A percentile compares a stretch with the other conserved stretches of the same genome.
Evolutionary conservation across 2,113 vertebrate species (phyloP).

Genomic region (Pygoscelis antarcticus): DNA sequence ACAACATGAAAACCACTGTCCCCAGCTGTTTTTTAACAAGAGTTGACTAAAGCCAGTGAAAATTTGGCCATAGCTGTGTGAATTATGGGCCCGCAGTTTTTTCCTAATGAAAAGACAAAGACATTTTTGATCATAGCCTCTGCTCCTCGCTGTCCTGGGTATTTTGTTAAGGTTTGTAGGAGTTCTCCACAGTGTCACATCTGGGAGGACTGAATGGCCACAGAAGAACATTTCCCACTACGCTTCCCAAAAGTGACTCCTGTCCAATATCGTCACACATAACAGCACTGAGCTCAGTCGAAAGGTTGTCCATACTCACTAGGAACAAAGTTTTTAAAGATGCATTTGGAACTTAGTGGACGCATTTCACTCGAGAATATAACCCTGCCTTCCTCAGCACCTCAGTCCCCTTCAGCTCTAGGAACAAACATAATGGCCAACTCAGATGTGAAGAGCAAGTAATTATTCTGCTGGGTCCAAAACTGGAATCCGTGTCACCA

Average conservation of each 20-base stretch:
- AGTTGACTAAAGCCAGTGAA: not conserved
- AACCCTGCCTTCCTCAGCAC: not conserved
- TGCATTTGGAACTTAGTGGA: not conserved
- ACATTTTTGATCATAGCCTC: not conserved
- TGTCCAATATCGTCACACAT: not conserved
- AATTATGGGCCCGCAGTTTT: not conserved
- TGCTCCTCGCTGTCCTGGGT: not conserved
- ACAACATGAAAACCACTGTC: not conserved
- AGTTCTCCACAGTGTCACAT: not conserved
- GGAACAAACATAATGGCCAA: not conserved
- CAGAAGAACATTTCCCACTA: not conserved
- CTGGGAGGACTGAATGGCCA: not conserved
- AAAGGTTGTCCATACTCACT: not conserved
- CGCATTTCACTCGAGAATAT: not conserved
- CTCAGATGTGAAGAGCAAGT: not conserved
- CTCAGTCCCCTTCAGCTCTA: not conserved
- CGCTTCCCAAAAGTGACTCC: not conserved
- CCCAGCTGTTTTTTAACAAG: not conserved
- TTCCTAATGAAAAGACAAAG: not conserved
- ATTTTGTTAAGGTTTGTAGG: not conserved
- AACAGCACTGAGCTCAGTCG: not conserved
- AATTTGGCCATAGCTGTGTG: not conserved
- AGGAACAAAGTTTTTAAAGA: not conserved
- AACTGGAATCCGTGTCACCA: not conserved
- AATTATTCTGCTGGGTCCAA: not conserved